Evolutionary conservation across 2,113 vertebrate species (phyloP), one percentile per base, ranked within the genome.

Genomic region (Tichodroma muraria): DNA sequence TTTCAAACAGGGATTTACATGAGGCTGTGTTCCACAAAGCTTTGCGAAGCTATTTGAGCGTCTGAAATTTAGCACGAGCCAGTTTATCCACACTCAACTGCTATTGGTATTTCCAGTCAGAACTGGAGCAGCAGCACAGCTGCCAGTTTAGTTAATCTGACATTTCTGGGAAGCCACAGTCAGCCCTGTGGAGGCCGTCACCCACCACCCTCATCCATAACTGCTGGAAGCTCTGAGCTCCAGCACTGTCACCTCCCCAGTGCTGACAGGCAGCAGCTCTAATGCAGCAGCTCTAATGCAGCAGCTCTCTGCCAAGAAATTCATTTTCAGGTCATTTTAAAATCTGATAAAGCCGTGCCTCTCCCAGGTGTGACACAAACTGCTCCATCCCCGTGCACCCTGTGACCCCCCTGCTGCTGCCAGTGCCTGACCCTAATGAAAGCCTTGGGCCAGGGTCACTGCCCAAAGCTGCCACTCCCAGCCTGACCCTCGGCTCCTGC

Each of bases 341-440:
- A 14, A 40, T 15, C 40, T 21, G 24, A 56, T 2, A 35, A 4
- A 72, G 31, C 37, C 16, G 13, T 4, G 22, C 52, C 13, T 27
- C 56, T 72, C 40, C 31, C 19, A 12, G 3, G 44, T 0, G 6
- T 8, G 56, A 33, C 4, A 23, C 0, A 0, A 75, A 4, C 8
- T 7, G 24, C 42, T 49, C 9, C 35, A 6, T 8, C 13, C 53
- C 8, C 0, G 4, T n/a, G n/a, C n/a, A n/a, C 42, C 28, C 15
- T 3, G 33, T 10, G 78, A 25, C 53, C 19, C 2, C n/a, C 28
- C 69, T 52, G 71, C 53, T 50, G 56, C 31, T 44, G 14, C 1
- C 8, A 14, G 1, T 0, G 0, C 31, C 13, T 1, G 15, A 7
- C 38, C 71, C 27, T 2, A 5, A 8, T 0, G 18, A 17, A 4